These are phyloP conservation scores for Lepilemur septentrionalis DNA, from an alignment of 2,797 vertebrate species.

Conservation along the genomic window DNA sequence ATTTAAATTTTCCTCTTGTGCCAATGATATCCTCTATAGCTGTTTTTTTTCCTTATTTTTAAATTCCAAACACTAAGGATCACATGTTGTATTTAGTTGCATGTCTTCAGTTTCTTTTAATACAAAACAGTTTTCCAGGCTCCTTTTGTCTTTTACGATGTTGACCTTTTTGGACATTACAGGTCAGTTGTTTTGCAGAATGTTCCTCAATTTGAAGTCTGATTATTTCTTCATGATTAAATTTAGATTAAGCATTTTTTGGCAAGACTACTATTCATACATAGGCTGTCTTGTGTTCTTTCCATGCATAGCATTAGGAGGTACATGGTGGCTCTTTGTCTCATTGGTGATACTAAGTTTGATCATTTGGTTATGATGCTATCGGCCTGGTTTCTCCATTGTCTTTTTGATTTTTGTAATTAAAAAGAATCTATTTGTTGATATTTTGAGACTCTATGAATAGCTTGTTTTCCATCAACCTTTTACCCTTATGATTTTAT, in stretches of 20 bases:
- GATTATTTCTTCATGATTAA: neutral
- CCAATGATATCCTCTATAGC: neutral
- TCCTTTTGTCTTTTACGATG: neutral
- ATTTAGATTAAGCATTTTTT: neutral
- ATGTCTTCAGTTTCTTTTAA: neutral
- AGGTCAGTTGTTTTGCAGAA: neutral
- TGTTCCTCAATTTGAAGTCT: neutral
- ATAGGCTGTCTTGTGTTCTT: neutral
- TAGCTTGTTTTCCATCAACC: neutral
- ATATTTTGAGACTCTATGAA: neutral
- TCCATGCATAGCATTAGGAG: neutral
- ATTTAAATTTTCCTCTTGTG: neutral
- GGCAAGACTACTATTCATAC: neutral
- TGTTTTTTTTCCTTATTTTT: neutral
- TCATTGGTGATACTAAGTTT: neutral
- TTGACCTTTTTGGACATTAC: neutral
- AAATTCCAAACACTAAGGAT: neutral
- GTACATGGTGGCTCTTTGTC: neutral
- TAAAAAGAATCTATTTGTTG: neutral
- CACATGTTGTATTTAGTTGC: neutral
- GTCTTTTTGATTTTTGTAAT: neutral
- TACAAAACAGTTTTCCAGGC: neutral
- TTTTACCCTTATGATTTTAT: neutral
- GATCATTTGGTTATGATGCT: neutral
- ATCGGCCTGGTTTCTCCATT: neutral